Evolutionary conservation across 2,113 vertebrate species (phyloP), one percentile per base, ranked within the genome.

Genomic region (Brachypodius melanocephalos): DNA sequence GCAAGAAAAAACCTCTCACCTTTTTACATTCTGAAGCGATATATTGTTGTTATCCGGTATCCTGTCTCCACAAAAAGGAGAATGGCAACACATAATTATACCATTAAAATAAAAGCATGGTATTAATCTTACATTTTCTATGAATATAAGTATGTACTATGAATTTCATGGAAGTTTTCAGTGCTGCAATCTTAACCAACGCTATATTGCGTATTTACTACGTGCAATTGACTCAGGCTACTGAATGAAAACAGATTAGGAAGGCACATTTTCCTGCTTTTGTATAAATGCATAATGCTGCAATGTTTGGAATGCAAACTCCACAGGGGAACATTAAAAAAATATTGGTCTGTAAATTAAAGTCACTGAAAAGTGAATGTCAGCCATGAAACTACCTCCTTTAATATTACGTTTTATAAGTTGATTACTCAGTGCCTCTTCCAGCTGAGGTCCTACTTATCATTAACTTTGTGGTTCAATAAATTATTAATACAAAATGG

Each of bases 401-500:
- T 91, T 83, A 83, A 63, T 91, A 63, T 46, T 69, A 74, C 55
- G 48, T 71, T 85, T 92, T 85, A 3, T 52, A 91, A 83, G 71
- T 45, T 74, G 55, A 69, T 90, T 86, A 83, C 86, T 88, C 57
- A 74, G 90, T 45, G 43, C 32, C 6, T 91, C 45, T 79, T 83
- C 75, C 75, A 89, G 61, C 67, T 88, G 75, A 88, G 71, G 63
- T 51, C 67, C 93, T 82, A 89, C 83, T 76, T 79, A 82, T 29
- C 78, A 65, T 85, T 88, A 90, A 81, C 43, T 78, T 63, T 11
- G 20, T 24, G 25, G 31, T 74, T 83, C 63, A 83, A 40, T 85
- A 74, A 89, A 85, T 88, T 62, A 63, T 83, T 96, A 94, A 93
- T 52, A 83, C 14, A 69, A 78, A 95, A 80, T 45, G 28, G 46